Evolutionary conservation across 2,888 invertebrate species (phyloP).

Genomic region (Pheosia gnoma): DNA sequence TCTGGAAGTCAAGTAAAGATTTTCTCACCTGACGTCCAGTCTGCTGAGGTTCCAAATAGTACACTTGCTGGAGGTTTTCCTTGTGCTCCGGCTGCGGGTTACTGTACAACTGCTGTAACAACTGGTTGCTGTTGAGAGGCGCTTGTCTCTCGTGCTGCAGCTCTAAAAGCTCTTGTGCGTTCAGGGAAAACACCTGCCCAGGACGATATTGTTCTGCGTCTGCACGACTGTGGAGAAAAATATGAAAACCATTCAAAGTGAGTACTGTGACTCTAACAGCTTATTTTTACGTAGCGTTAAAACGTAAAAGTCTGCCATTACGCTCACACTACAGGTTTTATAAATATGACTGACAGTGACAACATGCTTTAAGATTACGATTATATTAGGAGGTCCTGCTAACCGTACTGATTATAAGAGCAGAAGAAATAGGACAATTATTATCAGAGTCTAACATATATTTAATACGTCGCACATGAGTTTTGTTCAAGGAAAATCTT

Average conservation of each 20-base stretch:
- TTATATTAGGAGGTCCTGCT: no score
- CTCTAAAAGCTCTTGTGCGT: constrained; percentile 70
- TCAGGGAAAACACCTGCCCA: constrained; percentile 75
- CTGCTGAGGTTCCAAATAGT: constrained; percentile 72
- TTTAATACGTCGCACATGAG: no score
- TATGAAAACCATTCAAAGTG: neutral
- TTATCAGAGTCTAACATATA: no score
- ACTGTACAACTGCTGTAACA: constrained; percentile 67
- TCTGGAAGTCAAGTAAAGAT: neutral
- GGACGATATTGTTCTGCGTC: constrained; percentile 70
- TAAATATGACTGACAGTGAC: no score
- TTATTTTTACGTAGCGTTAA: neutral
- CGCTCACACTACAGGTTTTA: no score
- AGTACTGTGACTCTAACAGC: no score
- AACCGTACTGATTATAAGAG: no score
- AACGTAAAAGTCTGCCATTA: no score
- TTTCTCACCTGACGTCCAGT: constrained; percentile 61
- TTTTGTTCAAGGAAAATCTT: no score
- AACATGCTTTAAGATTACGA: no score
- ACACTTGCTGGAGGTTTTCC: constrained; percentile 69
- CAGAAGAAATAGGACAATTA: no score
- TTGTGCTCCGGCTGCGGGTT: constrained; percentile 68
- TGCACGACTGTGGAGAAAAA: constrained; percentile 48
- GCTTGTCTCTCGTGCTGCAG: constrained; percentile 74
- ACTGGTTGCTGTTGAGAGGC: constrained; percentile 59